These are phyloP conservation scores for Trematomus bernacchii DNA, from an alignment of 2,797 vertebrate genomes.

Conservation along the genomic window DNA sequence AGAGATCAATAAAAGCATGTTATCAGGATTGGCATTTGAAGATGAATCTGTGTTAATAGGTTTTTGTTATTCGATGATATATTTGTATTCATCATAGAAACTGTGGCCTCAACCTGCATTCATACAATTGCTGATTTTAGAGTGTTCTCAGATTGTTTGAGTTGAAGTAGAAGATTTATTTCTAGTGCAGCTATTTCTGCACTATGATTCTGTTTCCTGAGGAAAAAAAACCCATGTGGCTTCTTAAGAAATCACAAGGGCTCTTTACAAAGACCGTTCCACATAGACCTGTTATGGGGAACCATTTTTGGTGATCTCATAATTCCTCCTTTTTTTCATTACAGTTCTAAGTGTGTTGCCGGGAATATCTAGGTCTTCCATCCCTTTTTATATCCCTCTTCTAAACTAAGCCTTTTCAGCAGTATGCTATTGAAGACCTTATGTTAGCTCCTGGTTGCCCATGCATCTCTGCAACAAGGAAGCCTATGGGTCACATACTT, in stretches of 20 bases:
- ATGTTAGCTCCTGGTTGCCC: slow-evolving; percentile 34
- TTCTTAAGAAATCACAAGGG: slow-evolving; percentile 4
- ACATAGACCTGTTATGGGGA: slow-evolving; percentile 6
- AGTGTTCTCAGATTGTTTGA: slow-evolving; percentile 4
- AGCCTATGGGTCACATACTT: slow-evolving; percentile 42
- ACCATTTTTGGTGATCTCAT: slow-evolving; percentile 27
- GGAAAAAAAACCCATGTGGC: not conserved
- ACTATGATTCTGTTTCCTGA: slow-evolving; percentile 8
- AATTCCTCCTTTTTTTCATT: slow-evolving; percentile 47
- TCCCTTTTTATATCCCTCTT: slow-evolving; percentile 49
- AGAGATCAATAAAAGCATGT: slow-evolving; percentile 3
- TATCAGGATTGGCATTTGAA: slow-evolving; percentile 45
- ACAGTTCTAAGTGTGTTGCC: slow-evolving; percentile 37
- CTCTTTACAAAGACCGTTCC: slow-evolving; percentile 17
- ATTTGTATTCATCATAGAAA: slow-evolving; percentile 36
- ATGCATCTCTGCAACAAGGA: slow-evolving; percentile 39
- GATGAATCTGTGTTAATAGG: slow-evolving; percentile 33
- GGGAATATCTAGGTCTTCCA: slow-evolving; percentile 49
- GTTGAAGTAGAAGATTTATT: slow-evolving; percentile 6
- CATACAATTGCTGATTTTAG: not conserved
- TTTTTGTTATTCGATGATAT: slow-evolving; percentile 33
- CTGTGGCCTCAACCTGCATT: slow-evolving; percentile 16
- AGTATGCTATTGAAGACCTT: slow-evolving; percentile 36
- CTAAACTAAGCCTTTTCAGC: slow-evolving; percentile 35
- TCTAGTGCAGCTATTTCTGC: slow-evolving; percentile 13